Evolutionary conservation across 2,888 invertebrate genomes (phyloP), one percentile per base, ranked within the genome.

Genomic region (Tenthredo amoena): DNA sequence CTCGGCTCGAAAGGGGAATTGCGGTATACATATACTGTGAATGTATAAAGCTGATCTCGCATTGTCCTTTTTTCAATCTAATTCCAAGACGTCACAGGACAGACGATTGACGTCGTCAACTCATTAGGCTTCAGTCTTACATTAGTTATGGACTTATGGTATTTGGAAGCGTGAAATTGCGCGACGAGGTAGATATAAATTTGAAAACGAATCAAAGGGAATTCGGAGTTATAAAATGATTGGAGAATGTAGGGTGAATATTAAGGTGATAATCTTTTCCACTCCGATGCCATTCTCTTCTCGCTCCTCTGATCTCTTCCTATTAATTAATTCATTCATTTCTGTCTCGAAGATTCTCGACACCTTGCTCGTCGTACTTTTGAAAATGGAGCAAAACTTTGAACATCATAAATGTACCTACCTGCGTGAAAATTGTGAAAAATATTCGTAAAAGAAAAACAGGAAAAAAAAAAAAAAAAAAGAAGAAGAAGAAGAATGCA

Each of bases 221-320:
- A 77, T 77, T 77, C 55, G 34, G 1, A 12, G 55, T n/a, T 55
- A 12, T 77, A 55, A 77, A 50, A 77, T 55, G 77, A 77, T 55
- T 34, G 77, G 31, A 55, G 34, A 55, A 77, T 77, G 50, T 74
- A 55, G 77, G 55, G 50, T 77, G 77, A 31, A 77, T 77, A 77
- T 50, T 77, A 55, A 31, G 77, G 50, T 77, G 50, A 77, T 77
- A 37, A 77, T 55, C 55, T 77, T 77, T 77, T 77, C 77, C 77
- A 55, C 77, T 77, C 34, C 15, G 77, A 31, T 77, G 55, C 55
- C 26, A 77, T 50, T 77, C 15, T 43, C 43, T 34, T 34, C 77
- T 55, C 43, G n/a, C 5, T 40, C 55, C 31, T 31, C 72, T 21
- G 40, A 43, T 74, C 43, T 21, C 72, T 74, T 43, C 10, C 31